Percentiles rank a stretch among this genome's conserved stretches.
phyloP scores from a whole-genome alignment of 92 coral and sea anemone genomes.

The Micromussa lordhowensis region DNA sequence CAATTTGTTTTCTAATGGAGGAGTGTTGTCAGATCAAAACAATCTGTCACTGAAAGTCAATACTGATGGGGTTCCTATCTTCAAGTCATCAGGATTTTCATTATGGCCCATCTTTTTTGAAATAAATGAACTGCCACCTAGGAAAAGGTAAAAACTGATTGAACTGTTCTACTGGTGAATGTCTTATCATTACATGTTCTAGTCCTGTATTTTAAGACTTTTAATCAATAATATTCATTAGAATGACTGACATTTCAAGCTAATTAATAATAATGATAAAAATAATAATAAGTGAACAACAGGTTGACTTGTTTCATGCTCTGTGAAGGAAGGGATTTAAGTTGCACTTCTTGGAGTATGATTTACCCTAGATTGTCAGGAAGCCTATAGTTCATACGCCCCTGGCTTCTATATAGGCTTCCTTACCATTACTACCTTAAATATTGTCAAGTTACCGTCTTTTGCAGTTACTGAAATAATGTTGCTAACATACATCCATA shows the following conservation, averaged over 20 bases:
- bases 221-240: no score
- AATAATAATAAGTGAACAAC: neutral
- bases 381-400: no score
- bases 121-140: constrained; percentile 44
- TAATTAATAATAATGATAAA: neutral
- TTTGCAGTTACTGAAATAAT: neutral
- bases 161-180: neutral
- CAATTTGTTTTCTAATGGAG: constrained; percentile 34
- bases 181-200: neutral
- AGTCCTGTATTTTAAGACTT: neutral
- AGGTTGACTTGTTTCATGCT: neutral
- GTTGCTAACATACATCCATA: neutral
- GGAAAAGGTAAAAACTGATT: constrained; percentile 21
- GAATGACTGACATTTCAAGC: no score
- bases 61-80: neutral
- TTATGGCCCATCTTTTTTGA: constrained; percentile 35
- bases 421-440: no score
- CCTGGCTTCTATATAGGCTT: no score
- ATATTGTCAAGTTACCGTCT: no score
- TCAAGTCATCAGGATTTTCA: constrained; percentile 21
- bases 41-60: neutral
- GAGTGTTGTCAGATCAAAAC: neutral
- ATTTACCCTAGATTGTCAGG: no score
- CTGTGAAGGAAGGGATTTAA: neutral
- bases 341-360: no score